These are phyloP conservation scores for Paramuricea clavata DNA, from an alignment of 92 coral and sea anemone species.

Conservation along the genomic window DNA sequence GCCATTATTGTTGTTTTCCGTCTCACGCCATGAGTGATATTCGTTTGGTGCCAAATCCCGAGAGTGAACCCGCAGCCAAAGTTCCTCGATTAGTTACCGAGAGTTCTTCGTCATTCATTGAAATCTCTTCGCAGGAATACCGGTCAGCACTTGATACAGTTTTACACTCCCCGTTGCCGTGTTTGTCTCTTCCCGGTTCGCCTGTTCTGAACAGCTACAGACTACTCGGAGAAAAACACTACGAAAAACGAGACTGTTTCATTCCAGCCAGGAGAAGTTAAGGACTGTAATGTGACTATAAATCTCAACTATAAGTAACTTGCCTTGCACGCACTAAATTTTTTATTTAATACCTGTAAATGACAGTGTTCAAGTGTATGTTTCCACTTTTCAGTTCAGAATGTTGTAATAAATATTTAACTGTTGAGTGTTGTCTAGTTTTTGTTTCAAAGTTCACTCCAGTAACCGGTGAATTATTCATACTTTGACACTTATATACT, in stretches of 20 bases:
- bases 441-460: too few species aligned
- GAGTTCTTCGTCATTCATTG: not conserved
- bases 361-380: too few species aligned
- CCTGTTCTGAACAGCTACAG: not conserved
- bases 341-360: too few species aligned
- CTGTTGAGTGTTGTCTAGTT: too few species aligned
- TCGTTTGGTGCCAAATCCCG: not conserved
- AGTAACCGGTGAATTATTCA: not conserved
- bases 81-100: not conserved
- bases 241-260: not conserved
- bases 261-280: not conserved
- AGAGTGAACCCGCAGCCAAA: not conserved
- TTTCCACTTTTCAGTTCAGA: too few species aligned
- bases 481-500: not conserved
- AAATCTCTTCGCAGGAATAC: not conserved
- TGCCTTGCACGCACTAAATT: too few species aligned
- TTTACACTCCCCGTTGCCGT: not conserved
- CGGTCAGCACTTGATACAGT: not conserved
- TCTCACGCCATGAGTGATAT: not conserved
- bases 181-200: not conserved
- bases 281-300: not conserved
- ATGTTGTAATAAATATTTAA: too few species aligned
- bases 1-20: not conserved
- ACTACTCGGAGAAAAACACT: too few species aligned
- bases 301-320: conserved; percentile 1